Evolutionary conservation across 2,797 vertebrate species (phyloP).

Genomic region (Chelmon rostratus): DNA sequence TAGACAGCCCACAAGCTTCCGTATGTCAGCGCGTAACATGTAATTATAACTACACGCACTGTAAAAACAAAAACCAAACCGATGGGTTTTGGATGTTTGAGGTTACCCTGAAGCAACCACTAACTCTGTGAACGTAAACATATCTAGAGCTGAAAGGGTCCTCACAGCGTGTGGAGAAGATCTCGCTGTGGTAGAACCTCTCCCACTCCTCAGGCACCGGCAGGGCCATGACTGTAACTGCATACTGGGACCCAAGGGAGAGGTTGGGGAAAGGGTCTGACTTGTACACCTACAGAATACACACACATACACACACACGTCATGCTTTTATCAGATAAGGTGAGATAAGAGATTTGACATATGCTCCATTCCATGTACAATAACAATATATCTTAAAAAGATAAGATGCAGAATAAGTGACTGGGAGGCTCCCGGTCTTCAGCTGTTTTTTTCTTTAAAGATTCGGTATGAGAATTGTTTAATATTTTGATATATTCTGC

Average conservation of each 20-base stretch:
- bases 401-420: too few relatives aligned
- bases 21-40: background rate
- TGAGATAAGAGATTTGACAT: background rate
- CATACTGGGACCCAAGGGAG: constrained; percentile 79
- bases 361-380: background rate
- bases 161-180: constrained; percentile 84
- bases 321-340: constrained; percentile 1
- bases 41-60: background rate
- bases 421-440: too few relatives aligned
- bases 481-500: too few relatives aligned
- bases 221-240: constrained; percentile 85
- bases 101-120: background rate
- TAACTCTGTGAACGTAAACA: background rate
- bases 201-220: constrained; percentile 86
- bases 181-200: constrained; percentile 74
- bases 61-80: background rate
- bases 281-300: constrained; percentile 82
- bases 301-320: too few relatives aligned
- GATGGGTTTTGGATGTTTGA: background rate
- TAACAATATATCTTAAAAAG: background rate
- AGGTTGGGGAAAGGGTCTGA: constrained; percentile 83
- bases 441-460: too few relatives aligned
- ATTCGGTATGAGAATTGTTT: too few relatives aligned
- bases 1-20: background rate
- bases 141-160: background rate